Percentiles rank a stretch among this genome's conserved stretches.
Evolutionary conservation across 1,140 invertebrate genomes (phyloP).

Genomic region (Elysia chlorotica): DNA sequence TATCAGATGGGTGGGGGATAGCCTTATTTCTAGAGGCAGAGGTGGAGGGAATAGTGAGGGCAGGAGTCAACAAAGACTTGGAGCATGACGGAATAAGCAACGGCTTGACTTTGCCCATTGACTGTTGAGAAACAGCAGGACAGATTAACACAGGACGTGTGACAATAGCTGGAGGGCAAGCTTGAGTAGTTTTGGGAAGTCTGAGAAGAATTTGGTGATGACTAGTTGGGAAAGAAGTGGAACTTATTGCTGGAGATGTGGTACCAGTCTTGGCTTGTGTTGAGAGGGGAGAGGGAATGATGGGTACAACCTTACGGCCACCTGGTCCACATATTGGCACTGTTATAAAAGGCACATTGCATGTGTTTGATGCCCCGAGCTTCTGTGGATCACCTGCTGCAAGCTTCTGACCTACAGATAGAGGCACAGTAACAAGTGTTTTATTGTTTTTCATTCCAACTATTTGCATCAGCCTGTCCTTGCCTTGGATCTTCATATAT

Average conservation of each 20-base stretch:
- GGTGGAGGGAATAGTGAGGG: neutral
- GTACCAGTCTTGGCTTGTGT: neutral
- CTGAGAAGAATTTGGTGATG: neutral
- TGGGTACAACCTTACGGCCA: neutral
- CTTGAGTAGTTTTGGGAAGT: neutral
- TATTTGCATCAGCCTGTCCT: neutral
- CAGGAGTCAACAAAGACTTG: neutral
- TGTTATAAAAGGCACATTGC: neutral
- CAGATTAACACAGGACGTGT: neutral
- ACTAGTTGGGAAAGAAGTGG: neutral
- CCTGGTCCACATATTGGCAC: conserved; percentile 4
- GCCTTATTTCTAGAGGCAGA: neutral
- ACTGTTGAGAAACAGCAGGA: no score
- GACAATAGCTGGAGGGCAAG: neutral
- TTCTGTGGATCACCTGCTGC: neutral
- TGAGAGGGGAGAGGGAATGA: neutral
- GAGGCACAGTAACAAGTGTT: neutral
- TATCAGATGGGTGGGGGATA: neutral
- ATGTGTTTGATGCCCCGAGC: no score
- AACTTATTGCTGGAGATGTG: neutral
- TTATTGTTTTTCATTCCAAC: neutral
- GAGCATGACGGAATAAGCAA: neutral
- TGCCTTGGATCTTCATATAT: neutral
- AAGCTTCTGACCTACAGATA: neutral
- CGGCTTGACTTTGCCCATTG: neutral